Conservation (phyloP, 2,797 vertebrate genomes). For the Paedocypris micromegethes region DNA sequence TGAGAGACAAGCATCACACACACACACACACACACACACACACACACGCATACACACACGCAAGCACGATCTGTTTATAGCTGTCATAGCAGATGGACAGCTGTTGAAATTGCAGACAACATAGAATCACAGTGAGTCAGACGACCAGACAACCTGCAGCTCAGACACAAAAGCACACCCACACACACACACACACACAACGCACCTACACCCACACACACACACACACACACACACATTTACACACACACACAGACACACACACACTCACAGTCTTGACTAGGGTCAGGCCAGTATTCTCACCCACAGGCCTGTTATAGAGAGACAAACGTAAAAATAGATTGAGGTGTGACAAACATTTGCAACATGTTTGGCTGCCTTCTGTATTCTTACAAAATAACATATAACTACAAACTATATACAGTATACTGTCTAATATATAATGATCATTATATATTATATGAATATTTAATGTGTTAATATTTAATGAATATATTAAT, state of each 20-base stretch:
- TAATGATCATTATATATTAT: no score
- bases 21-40: slow-evolving; percentile 30
- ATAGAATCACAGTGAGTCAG: slow-evolving; percentile 36
- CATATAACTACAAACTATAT: background rate
- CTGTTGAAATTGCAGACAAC: slow-evolving; percentile 51
- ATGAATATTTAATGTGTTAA: no score
- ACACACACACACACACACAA: background rate
- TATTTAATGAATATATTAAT: no score
- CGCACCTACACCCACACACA: background rate
- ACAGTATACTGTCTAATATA: no score
- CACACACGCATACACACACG: slow-evolving; percentile 28
- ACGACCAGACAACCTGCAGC: slow-evolving; percentile 32
- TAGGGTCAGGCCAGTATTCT: slow-evolving; percentile 9
- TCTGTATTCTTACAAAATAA: background rate
- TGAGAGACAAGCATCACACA: slow-evolving; percentile 32
- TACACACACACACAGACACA: background rate
- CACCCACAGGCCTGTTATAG: slow-evolving; percentile 16
- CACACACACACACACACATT: slow-evolving; percentile 11
- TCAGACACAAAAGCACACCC: background rate
- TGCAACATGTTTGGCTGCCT: no score
- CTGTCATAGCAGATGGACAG: slow-evolving; percentile 46
- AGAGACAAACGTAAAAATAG: background rate
- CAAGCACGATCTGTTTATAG: slow-evolving; percentile 48
- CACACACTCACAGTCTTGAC: slow-evolving; percentile 16
- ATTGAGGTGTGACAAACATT: background rate